Evolutionary conservation across 1,140 invertebrate species (phyloP), one percentile per base, ranked within the genome.

Genomic region (Aradophagus sp.): DNA sequence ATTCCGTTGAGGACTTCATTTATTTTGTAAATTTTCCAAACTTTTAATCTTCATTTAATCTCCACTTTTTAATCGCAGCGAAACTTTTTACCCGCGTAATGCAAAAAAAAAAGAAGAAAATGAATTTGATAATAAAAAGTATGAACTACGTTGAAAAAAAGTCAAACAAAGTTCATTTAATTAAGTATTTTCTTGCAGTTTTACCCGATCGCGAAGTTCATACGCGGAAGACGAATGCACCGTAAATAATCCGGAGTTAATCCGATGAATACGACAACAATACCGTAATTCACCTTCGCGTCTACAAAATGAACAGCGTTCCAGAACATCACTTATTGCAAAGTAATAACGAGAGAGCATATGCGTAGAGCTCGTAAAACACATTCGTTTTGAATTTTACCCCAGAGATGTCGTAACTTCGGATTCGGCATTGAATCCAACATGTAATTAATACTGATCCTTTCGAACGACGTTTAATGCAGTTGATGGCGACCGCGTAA

Each of bases 321-420:
- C 41, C 27, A 23, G 45, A 36, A 41, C 58, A 52, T 73, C 71
- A 69, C 58, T 65, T 65, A 65, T 61, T 27, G 29, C 56, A 44
- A 62, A 69, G 42, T 70, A 74, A 70, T 70, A 70, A 63, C 47
- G 50, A 45, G 53, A 71, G 59, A 65, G 47, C 52, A 59, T 53
- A 56, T 53, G 41, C 34, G 35, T 39, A 38, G 13, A 45, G 17
- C 26, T 50, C 56, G 42, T 69, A 62, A 69, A 69, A 61, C 20
- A 61, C 27, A 11, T 26, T 42, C 41, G 16, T 41, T 69, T 38
- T 35, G 20, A 47, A 62, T 61, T 62, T 69, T 16, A 61, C 50
- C 50, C 44, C 32, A 42, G 50, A 70, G 66, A 70, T 38, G 38
- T 45, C 56, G 50, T 62, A 61, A 61, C 31, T 48, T 12, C 10